Conservation (phyloP, 2,797 vertebrate genomes). For the Poecilia gillii region DNA sequence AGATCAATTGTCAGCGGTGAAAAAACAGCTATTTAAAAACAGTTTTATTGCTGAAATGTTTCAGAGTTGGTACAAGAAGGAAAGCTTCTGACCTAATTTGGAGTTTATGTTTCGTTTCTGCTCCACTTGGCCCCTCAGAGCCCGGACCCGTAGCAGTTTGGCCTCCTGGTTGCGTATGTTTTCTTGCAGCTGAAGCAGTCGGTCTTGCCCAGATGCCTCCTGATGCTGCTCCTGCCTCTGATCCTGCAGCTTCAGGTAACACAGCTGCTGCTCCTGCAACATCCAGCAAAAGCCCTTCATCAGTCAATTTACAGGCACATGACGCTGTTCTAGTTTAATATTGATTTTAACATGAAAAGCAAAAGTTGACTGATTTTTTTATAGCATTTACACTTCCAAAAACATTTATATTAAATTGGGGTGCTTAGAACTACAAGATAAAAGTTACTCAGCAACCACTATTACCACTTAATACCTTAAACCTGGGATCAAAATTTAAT, state of each 20-base stretch:
- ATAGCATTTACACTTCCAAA: background rate
- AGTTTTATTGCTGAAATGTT: background rate
- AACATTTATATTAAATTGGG: background rate
- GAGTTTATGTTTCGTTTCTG: constrained; percentile 92
- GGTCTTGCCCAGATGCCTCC: constrained; percentile 87
- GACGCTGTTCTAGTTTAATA: background rate
- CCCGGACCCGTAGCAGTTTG: constrained; percentile 90
- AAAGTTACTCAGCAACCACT: background rate
- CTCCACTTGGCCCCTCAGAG: constrained; percentile 91
- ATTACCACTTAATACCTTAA: background rate
- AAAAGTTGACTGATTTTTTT: background rate
- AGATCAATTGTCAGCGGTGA: background rate
- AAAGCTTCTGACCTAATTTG: constrained; percentile 85
- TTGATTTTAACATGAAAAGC: background rate
- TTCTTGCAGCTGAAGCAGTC: constrained; percentile 86
- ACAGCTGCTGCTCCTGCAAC: constrained; percentile 88
- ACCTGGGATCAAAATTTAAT: background rate
- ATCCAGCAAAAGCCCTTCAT: background rate
- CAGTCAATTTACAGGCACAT: background rate
- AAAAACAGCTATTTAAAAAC: background rate
- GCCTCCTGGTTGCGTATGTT: constrained; percentile 93
- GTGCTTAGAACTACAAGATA: background rate
- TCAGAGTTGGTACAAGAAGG: background rate
- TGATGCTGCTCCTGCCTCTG: constrained; percentile 81
- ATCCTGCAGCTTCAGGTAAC: constrained; percentile 85